Evolutionary conservation across 2,113 vertebrate species (phyloP).

Genomic region (Spizaetus ornatus): DNA sequence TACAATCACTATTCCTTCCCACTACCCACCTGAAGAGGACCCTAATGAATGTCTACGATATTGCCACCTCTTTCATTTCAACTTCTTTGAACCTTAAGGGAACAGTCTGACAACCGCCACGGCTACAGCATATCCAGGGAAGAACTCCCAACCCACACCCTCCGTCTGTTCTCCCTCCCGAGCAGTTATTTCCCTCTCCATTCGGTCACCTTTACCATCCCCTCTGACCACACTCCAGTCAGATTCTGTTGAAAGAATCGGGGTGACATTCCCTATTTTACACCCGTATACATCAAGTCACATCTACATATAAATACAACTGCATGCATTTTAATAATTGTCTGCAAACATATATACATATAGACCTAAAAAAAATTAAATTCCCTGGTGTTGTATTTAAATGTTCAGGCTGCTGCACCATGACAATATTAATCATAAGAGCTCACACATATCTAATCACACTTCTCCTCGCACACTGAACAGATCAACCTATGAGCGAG

Average conservation of each 20-base stretch:
- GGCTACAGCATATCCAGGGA: fast-evolving
- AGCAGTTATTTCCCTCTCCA: neutral
- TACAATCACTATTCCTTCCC: neutral
- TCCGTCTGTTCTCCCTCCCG: neutral
- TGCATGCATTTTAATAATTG: neutral
- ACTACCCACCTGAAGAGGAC: neutral
- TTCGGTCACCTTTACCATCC: neutral
- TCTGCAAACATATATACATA: neutral
- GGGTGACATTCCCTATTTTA: neutral
- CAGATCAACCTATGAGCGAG: neutral
- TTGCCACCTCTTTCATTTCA: neutral
- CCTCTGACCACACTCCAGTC: neutral
- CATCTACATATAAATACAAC: neutral
- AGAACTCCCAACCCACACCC: neutral
- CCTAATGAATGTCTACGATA: neutral
- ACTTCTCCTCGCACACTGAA: neutral
- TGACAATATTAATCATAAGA: neutral
- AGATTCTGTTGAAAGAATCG: neutral
- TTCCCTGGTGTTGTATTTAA: neutral
- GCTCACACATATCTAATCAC: neutral
- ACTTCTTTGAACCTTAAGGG: neutral
- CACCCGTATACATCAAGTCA: neutral
- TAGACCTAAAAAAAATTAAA: neutral
- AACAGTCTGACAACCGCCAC: neutral
- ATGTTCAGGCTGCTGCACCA: neutral